These are phyloP conservation scores for Gandaritis pyraliata DNA, from an alignment of 2,888 invertebrate genomes.

Conservation along the genomic window DNA sequence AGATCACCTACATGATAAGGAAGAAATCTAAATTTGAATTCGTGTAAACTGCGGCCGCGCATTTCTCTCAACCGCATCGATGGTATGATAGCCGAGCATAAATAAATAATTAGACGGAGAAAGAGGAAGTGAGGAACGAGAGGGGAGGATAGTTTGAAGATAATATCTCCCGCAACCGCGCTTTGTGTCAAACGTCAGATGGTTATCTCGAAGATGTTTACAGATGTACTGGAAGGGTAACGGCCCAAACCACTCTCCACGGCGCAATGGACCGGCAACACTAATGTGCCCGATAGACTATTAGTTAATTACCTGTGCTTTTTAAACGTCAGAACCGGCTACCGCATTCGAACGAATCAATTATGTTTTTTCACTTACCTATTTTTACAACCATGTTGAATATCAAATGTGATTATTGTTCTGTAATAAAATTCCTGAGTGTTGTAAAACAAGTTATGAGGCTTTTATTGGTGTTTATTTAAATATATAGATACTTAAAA, in stretches of 20 bases:
- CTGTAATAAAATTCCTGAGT: constrained; percentile 26
- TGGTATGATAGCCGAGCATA: constrained; percentile 78
- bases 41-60: constrained; percentile 67
- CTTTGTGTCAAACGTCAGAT: constrained; percentile 85
- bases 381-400: constrained; percentile 19
- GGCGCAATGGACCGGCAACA: constrained; percentile 73
- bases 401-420: constrained; percentile 28
- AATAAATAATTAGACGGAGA: constrained; percentile 82
- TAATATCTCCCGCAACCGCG: constrained; percentile 79
- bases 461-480: constrained; percentile 8
- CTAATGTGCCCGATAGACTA: constrained; percentile 70
- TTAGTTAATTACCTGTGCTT: constrained; percentile 73
- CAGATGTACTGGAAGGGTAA: constrained; percentile 82
- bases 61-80: constrained; percentile 80
- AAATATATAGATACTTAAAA: constrained; percentile 19
- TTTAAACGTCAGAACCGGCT: constrained; percentile 51
- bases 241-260: constrained; percentile 69
- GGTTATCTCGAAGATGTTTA: constrained; percentile 80
- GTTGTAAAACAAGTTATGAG: constrained; percentile 19
- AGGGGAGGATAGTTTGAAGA: constrained; percentile 77
- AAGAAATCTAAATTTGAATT: constrained; percentile 76
- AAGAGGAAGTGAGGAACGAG: constrained; percentile 66
- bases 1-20: constrained; percentile 77
- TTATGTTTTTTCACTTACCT: constrained; percentile 30
- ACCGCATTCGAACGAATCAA: constrained; percentile 45